Evolutionary conservation across 2,797 vertebrate species (phyloP).

Genomic region (Sebastes elongatus): DNA sequence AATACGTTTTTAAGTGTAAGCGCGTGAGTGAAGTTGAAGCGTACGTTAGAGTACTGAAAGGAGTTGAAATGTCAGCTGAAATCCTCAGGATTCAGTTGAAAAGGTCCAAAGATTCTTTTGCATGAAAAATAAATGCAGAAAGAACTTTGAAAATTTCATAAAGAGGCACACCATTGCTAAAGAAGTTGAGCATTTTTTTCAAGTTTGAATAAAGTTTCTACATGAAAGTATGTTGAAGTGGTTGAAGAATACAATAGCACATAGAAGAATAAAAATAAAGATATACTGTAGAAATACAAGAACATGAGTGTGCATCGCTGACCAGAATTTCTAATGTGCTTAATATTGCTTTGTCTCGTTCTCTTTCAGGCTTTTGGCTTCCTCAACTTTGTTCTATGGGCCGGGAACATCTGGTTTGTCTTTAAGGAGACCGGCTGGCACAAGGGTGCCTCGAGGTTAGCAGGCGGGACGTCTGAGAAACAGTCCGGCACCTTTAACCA

Average conservation of each 20-base stretch:
- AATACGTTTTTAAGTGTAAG: background rate
- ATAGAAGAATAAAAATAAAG: background rate
- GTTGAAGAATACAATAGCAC: background rate
- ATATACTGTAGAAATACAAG: background rate
- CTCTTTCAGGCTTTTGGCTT: slow-evolving; percentile 91
- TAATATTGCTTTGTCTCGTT: background rate
- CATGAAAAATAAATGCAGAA: too few relatives aligned
- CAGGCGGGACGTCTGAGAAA: slow-evolving; percentile 87
- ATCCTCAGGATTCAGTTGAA: background rate
- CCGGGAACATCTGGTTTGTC: slow-evolving; percentile 99
- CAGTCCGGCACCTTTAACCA: slow-evolving; percentile 86
- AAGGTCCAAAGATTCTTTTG: background rate
- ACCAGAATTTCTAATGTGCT: background rate
- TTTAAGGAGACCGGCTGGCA: slow-evolving; percentile 99
- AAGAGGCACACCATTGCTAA: too few relatives aligned
- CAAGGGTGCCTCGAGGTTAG: slow-evolving; percentile 86
- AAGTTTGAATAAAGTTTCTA: background rate
- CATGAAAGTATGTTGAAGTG: background rate
- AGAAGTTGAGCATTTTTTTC: too few relatives aligned
- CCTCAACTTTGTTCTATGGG: slow-evolving; percentile 98
- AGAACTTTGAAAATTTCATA: too few relatives aligned
- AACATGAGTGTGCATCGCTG: background rate
- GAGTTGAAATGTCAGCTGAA: background rate
- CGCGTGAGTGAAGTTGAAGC: background rate
- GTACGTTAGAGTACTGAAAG: background rate